Evolutionary conservation across 2,888 invertebrate species (phyloP), one percentile per base, ranked within the genome.

Genomic region (Rhamphomyia laevipes): DNA sequence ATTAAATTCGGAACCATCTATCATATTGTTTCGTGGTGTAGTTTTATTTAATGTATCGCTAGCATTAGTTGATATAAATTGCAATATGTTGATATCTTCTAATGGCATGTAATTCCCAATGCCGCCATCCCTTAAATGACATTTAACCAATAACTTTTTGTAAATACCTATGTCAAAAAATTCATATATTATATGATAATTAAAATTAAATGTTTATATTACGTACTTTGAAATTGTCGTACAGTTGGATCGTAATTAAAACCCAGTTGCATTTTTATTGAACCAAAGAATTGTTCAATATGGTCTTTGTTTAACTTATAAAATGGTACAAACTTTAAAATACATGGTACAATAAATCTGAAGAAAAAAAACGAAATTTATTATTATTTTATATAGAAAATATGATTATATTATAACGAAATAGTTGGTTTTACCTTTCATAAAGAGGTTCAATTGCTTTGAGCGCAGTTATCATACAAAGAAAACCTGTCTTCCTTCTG

Each of bases 231-330:
- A 44, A 44, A 44, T 31, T 44, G 33, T 17, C 15, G 27, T n/a
- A 27, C 44, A 9, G 44, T 5, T 1, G 33, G 44, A 17, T 44
- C 31, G 43, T 58, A 58, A 47, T 58, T 59, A 21, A 35, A 53
- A 4, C 57, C 54, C 30, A 56, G 51, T 23, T 48, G 35, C 12
- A 47, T 35, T 45, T 57, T 18, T 31, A 57, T 48, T 16, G 47
- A 18, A 12, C 46, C 37, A 56, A 56, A 59, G 48, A n/a, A n/a
- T n/a, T 56, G 56, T 47, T 57, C 58, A 31, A 59, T 38, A 37
- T 57, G 54, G 46, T 58, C 55, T 43, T 59, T 57, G 37, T 50
- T 51, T 6, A 57, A 31, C 41, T 59, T 58, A 35, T 56, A 58
- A 13, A 49, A 49, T n/a, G 53, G 49, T 21, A 58, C 15, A 46